phyloP scores from a whole-genome alignment of 2,888 invertebrate genomes.

The Pyrocoelia pectoralis region DNA sequence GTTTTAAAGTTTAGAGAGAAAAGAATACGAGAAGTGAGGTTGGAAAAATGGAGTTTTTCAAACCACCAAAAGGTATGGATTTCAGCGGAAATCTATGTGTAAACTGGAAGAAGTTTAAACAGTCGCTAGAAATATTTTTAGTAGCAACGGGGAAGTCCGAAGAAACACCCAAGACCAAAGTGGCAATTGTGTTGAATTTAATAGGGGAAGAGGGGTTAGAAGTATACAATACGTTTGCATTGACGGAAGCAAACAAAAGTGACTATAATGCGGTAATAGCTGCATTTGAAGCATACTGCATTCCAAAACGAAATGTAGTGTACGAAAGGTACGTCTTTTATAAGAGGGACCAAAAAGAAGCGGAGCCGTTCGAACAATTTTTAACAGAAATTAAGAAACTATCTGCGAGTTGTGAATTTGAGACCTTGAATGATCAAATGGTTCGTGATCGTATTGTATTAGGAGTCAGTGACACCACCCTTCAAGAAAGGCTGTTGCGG shows the following conservation, averaged over 20 bases:
- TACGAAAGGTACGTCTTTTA: conserved; percentile 35
- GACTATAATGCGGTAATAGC: conserved; percentile 34
- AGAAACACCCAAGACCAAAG: conserved; percentile 31
- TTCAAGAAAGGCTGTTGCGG: conserved; percentile 3
- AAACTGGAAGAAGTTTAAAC: conserved; percentile 24
- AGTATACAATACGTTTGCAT: conserved; percentile 41
- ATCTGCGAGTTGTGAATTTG: not conserved
- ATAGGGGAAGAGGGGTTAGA: conserved; percentile 34
- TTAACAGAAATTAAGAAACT: not conserved
- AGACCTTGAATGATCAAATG: not conserved
- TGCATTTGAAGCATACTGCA: conserved; percentile 27
- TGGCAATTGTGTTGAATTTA: conserved; percentile 33
- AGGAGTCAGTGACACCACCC: not conserved
- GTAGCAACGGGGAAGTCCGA: conserved; percentile 20
- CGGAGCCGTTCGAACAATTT: conserved; percentile 4
- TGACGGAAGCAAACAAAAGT: conserved; percentile 18
- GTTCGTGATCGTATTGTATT: not conserved
- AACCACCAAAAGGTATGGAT: conserved; percentile 7
- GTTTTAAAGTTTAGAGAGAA: not conserved
- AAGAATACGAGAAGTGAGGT: not conserved
- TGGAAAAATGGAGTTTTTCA: conserved; percentile 13
- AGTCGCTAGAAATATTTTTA: conserved; percentile 25
- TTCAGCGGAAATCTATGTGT: conserved; percentile 11
- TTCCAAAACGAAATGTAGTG: conserved; percentile 28
- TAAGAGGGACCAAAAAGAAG: conserved; percentile 18